Evolutionary conservation across 2,797 vertebrate genomes (phyloP), one percentile per base, ranked within the genome.

Genomic region (Phylloscopus collybita): DNA sequence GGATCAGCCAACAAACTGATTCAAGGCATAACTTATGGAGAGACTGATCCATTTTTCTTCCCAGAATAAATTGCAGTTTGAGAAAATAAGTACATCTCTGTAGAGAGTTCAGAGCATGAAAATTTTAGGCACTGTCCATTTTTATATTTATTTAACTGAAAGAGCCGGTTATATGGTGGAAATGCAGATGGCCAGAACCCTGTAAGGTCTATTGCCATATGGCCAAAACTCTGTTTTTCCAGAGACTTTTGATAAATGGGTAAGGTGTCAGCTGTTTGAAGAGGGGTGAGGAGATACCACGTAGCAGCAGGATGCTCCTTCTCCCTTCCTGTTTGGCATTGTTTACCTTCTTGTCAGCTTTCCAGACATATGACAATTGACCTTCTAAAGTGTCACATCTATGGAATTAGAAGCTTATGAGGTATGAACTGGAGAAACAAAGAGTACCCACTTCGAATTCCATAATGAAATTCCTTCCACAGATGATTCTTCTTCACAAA

Each of bases 41-140:
- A 94, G 11, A 34, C 53, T 61, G 60, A 80, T 88, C 56, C 0
- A 0, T 73, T 89, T 93, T 78, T 40, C 71, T 95, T 96, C 90
- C 90, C 75, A 26, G 25, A 96, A 90, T 74, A 88, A 96, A 89
- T 84, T 91, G 56, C 76, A 56, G 10, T 75, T 94, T 86, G 70
- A 95, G 76, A 81, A 95, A 93, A 88, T 74, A 93, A 91, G 83
- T 86, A 47, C 30, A 54, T 91, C 85, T 86, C 47, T 56, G 1
- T 23, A 47, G 44, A 62, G 44, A 57, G 38, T 62, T 73, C 29
- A 40, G 66, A 79, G 49, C 47, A 45, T 62, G 11, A 40, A 25
- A 40, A 19, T 7, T 62, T 69, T 34, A 21, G 22, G 6, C 11
- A 29, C n/a, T 79, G 30, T 36, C 53, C 21, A 15, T 56, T 61